Base-by-base conservation (phyloP, 2,797 vertebrate genomes). In the Anisognathus igniventris region DNA sequence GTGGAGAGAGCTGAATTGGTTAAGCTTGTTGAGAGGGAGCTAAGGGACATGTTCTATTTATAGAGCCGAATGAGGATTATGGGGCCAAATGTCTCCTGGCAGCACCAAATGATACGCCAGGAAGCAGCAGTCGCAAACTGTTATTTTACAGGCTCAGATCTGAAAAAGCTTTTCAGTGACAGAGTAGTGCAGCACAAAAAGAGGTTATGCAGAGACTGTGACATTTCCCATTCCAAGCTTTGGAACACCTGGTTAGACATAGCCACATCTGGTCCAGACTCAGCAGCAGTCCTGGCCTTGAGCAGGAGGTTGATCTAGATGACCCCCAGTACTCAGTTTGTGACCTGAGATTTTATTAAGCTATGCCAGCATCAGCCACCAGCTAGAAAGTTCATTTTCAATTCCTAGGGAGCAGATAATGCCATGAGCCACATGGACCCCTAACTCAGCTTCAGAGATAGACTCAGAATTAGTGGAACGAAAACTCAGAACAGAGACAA, bases 11-110 rank as follows among this genome's bases (percentile, higher is more conserved):
- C 11, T n/a, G 22, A 24, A 35, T 13, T 33, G 8, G 16, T 58
- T 62, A 39, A 7, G 42, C 37, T 51, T 60, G 5, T 60, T 84
- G 37, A 72, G 53, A 48, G 12, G 6, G 39, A 39, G 22, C 10
- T 57, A 81, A 88, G 33, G 17, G 37, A 12, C 10, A 30, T 3
- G 10, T 28, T 7, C 23, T 30, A 16, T 50, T 85, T 37, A 35
- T 30, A 65, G n/a, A 65, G 2, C 0, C 0, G 0, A 14, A 40
- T 10, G 4, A 23, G 28, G 31, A 61, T 30, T 62, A 37, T 7
- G 28, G 27, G n/a, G 10, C 27, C 16, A 80, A 80, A 86, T 4
- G 6, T 5, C 15, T 71, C 22, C 33, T 37, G 28, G 14, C 15
- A 76, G 18, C 11, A 18, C 14, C 31, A 80, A 74, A 65, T 31